phyloP scores from a whole-genome alignment of 2,797 vertebrate species.

The Pempheris klunzingeri region DNA sequence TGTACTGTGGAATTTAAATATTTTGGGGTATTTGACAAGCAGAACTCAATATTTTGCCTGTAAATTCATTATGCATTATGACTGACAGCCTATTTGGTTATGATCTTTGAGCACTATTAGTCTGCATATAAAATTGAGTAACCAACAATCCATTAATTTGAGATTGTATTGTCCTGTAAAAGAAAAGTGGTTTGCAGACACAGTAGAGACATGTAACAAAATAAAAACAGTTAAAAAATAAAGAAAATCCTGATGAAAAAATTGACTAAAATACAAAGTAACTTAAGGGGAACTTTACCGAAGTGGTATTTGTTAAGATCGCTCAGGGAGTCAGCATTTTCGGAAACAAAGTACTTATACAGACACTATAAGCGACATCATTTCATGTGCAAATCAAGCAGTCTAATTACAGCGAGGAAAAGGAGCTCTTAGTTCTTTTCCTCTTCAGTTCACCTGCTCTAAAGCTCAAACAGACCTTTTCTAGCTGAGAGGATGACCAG shows the following conservation, averaged over 20 bases:
- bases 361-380: neutral
- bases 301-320: neutral
- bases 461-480: neutral
- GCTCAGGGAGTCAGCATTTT: neutral
- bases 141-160: neutral
- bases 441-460: neutral
- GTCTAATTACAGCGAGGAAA: slow-evolving; percentile 7
- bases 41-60: neutral
- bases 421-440: neutral
- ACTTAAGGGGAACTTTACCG: neutral
- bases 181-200: neutral
- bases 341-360: neutral
- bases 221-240: neutral
- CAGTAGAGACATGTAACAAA: neutral
- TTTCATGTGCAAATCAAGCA: slow-evolving; percentile 19
- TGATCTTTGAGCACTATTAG: neutral
- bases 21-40: neutral
- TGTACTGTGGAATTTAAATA: neutral
- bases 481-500: neutral
- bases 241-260: neutral
- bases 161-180: neutral
- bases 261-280: neutral
- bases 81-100: too few species aligned
- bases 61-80: neutral
- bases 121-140: neutral